phyloP scores from a whole-genome alignment of 2,113 vertebrate species.

The Crotalus viridis region DNA sequence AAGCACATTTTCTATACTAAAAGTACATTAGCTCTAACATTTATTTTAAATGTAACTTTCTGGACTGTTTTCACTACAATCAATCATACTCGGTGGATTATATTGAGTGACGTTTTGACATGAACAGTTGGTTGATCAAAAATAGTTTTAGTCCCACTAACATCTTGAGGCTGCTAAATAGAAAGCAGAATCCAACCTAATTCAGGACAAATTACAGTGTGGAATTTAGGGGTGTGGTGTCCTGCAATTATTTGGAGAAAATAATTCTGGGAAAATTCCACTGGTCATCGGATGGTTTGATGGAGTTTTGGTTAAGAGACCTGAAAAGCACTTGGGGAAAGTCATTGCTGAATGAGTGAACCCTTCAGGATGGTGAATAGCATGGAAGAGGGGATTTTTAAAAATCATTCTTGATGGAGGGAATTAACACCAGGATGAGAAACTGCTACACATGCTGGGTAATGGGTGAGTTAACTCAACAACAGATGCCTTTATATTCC shows the following conservation, averaged over 20 bases:
- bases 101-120: too few relatives aligned
- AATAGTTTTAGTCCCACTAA: not conserved
- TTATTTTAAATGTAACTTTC: not conserved
- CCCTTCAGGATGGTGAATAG: not conserved
- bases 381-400: constrained; percentile 8
- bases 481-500: not conserved
- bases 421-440: not conserved
- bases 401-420: not conserved
- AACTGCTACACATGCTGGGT: not conserved
- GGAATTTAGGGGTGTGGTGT: not conserved
- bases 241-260: not conserved
- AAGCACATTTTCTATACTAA: not conserved
- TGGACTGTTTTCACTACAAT: not conserved
- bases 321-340: not conserved
- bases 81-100: too few relatives aligned
- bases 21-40: not conserved
- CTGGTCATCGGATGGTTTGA: not conserved
- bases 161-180: not conserved
- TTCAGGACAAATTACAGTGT: not conserved
- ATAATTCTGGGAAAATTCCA: not conserved
- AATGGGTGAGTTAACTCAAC: not conserved
- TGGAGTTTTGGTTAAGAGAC: not conserved
- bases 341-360: constrained; percentile 24
- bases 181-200: not conserved
- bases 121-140: too few relatives aligned